Conservation (phyloP, 2,888 invertebrate genomes). For the Gerosis bhagava region DNA sequence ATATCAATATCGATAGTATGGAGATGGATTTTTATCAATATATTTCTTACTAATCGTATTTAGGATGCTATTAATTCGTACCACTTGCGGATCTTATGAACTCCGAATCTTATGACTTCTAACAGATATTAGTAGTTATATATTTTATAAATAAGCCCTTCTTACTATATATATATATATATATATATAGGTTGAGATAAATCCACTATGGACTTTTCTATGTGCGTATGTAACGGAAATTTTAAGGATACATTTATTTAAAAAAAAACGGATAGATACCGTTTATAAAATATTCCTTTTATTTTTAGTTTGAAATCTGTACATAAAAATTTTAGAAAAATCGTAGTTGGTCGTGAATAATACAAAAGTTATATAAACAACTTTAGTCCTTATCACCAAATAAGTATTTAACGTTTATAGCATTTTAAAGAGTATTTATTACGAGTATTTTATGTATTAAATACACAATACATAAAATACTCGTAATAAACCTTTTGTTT, state of each 20-base stretch:
- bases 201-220: constrained; percentile 54
- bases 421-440: constrained; percentile 1
- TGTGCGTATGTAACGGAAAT: constrained; percentile 45
- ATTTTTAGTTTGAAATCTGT: constrained; percentile 20
- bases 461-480: no score
- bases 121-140: constrained; percentile 69
- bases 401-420: constrained; percentile 12
- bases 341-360: constrained; percentile 1
- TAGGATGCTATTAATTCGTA: constrained; percentile 72
- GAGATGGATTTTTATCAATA: constrained; percentile 71
- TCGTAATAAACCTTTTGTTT: no score
- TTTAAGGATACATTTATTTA: constrained; percentile 17
- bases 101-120: constrained; percentile 79
- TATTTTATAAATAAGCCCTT: constrained; percentile 75
- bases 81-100: constrained; percentile 78
- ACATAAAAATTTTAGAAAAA: constrained; percentile 14
- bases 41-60: constrained; percentile 65
- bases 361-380: background rate
- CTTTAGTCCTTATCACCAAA: background rate
- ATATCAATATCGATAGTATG: constrained; percentile 59
- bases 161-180: no score
- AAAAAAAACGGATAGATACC: constrained; percentile 10
- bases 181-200: constrained; percentile 58
- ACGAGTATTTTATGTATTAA: background rate
- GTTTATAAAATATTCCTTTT: constrained; percentile 14